A percentile compares a stretch with the other conserved stretches of the same genome.
Evolutionary conservation across 2,888 invertebrate species (phyloP).

Genomic region (Rotaria macrura): DNA sequence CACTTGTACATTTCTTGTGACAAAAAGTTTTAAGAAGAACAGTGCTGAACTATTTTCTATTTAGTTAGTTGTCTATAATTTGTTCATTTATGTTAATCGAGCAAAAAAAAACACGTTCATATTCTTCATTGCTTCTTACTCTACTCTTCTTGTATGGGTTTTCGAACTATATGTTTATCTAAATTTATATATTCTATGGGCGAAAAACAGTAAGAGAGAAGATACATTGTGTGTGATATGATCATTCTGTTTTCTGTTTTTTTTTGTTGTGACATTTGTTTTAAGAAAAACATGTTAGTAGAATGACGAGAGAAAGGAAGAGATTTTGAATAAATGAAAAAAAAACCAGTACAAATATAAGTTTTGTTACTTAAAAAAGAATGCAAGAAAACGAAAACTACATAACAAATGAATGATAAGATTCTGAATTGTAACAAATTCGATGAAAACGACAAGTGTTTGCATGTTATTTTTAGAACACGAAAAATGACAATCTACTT

Average conservation of each 20-base stretch:
- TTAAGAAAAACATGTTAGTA: not conserved
- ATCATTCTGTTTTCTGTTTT: not conserved
- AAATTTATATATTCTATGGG: not conserved
- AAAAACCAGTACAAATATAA: not conserved
- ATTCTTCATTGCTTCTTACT: not conserved
- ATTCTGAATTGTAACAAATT: not conserved
- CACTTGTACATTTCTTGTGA: not conserved
- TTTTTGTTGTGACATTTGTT: not conserved
- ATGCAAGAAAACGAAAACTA: not conserved
- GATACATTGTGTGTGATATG: not conserved
- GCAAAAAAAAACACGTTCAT: not conserved
- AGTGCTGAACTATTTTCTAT: not conserved
- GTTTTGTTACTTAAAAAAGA: not conserved
- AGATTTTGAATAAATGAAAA: not conserved
- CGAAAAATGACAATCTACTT: not conserved
- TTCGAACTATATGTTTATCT: no score
- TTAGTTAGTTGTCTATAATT: not conserved
- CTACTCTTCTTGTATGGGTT: not conserved
- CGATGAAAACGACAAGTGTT: not conserved
- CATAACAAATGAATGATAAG: no score
- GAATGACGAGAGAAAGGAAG: not conserved
- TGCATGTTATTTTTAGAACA: not conserved
- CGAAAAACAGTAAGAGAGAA: not conserved
- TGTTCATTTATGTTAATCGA: not conserved
- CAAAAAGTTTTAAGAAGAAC: not conserved